phyloP scores from a whole-genome alignment of 2,888 invertebrate species.

The Rhagonycha fulva region DNA sequence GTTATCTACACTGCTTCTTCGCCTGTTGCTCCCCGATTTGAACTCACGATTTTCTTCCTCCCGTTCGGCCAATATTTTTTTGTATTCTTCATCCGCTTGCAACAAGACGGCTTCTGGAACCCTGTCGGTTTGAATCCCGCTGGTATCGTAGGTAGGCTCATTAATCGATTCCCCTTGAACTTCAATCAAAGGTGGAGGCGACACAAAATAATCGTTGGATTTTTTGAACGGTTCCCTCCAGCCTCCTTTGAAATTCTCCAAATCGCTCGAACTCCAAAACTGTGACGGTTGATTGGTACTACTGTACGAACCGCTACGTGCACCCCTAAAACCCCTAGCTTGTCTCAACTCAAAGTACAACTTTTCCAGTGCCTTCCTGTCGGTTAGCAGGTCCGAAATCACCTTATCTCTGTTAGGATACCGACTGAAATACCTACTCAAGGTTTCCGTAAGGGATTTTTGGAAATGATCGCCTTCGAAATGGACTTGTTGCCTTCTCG shows the following conservation, averaged over 20 bases:
- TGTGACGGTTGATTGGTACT: constrained; percentile 10
- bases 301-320: constrained; percentile 35
- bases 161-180: constrained; percentile 62
- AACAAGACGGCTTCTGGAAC: constrained; percentile 62
- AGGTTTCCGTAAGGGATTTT: constrained; percentile 67
- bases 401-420: constrained; percentile 69
- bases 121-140: constrained; percentile 66
- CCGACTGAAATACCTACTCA: constrained; percentile 69
- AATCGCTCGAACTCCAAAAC: constrained; percentile 34
- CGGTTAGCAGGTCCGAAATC: constrained; percentile 73
- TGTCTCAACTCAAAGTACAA: constrained; percentile 74
- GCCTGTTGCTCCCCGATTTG: constrained; percentile 49
- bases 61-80: constrained; percentile 54
- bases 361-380: constrained; percentile 73
- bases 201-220: constrained; percentile 39
- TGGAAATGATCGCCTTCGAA: constrained; percentile 61
- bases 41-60: constrained; percentile 52
- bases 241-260: constrained; percentile 34
- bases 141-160: constrained; percentile 55
- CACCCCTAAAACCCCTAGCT: constrained; percentile 62
- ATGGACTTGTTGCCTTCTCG: constrained; percentile 33
- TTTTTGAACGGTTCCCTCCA: constrained; percentile 40
- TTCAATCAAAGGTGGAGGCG: constrained; percentile 70
- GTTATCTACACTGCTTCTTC: constrained; percentile 79
- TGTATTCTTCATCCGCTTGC: constrained; percentile 56